Evolutionary conservation across 2,888 invertebrate genomes (phyloP).

Genomic region (Esperia sulphurella): DNA sequence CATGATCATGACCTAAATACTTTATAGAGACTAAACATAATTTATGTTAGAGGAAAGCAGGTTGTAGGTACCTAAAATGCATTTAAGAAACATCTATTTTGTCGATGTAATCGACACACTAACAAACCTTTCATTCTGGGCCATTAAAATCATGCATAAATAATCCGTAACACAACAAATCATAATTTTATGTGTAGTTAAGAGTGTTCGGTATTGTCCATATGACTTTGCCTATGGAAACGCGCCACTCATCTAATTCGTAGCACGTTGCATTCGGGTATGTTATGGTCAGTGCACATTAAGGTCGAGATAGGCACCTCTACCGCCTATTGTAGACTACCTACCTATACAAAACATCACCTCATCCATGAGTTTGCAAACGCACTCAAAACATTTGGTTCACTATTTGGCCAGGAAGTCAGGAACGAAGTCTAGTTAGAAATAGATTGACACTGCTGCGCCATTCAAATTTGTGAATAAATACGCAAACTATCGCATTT

Average conservation of each 20-base stretch:
- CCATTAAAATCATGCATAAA: too few species aligned
- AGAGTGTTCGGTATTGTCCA: too few species aligned
- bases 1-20: too few species aligned
- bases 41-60: too few species aligned
- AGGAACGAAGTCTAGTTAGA: not conserved
- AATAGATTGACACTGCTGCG: slow-evolving; percentile 11
- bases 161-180: slow-evolving; percentile 12
- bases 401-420: too few species aligned
- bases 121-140: too few species aligned
- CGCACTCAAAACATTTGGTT: not conserved
- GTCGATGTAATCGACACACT: too few species aligned
- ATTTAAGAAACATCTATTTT: too few species aligned
- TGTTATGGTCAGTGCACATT: slow-evolving; percentile 41
- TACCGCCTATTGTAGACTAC: slow-evolving; percentile 1
- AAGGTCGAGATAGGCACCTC: slow-evolving; percentile 33
- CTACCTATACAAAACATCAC: not conserved
- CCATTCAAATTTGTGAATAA: slow-evolving; percentile 37
- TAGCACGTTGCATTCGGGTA: slow-evolving; percentile 33
- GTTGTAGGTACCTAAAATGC: too few species aligned
- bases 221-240: slow-evolving; percentile 4
- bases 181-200: not conserved
- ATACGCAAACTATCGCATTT: slow-evolving; percentile 41
- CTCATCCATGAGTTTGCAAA: not conserved
- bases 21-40: too few species aligned
- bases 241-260: slow-evolving; percentile 16